Percentiles rank a stretch among this genome's conserved stretches.
phyloP scores from a whole-genome alignment of 2,797 vertebrate genomes.

The Enteromius thamalakanensis region DNA sequence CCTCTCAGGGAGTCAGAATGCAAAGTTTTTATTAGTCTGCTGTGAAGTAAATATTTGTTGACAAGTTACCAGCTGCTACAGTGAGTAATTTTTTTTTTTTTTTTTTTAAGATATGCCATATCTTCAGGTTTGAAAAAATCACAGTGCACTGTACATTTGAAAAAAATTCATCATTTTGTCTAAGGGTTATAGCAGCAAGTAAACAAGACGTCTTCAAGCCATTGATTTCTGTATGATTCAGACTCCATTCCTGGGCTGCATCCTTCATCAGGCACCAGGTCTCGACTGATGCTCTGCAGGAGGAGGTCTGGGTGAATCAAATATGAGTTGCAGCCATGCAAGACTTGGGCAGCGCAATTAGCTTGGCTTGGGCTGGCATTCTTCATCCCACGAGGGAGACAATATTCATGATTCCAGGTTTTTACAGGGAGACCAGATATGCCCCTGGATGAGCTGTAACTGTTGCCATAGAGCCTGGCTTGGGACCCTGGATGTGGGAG shows the following conservation, averaged over 20 bases:
- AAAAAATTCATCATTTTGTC: neutral
- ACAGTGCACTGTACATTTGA: neutral
- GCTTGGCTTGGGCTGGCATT: neutral
- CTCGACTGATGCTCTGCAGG: neutral
- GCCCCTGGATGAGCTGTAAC: neutral
- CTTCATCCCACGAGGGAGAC: neutral
- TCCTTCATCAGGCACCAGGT: neutral
- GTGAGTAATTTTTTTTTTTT: neutral
- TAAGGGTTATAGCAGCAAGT: neutral
- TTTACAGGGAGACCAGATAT: neutral
- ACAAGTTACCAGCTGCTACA: neutral
- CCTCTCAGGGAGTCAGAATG: neutral
- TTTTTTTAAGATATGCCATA: neutral
- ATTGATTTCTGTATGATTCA: neutral
- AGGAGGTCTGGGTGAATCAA: constrained; percentile 11
- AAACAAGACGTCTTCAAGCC: neutral
- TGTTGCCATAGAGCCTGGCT: neutral
- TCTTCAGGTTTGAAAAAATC: neutral
- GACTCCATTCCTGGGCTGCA: neutral
- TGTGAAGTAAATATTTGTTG: neutral
- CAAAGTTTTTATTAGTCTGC: neutral
- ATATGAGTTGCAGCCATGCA: constrained; percentile 21
- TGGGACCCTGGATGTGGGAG: neutral
- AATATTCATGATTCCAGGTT: constrained; percentile 4
- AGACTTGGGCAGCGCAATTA: constrained; percentile 14